These are phyloP conservation scores for Aradophagus sp. DNA, from an alignment of 1,140 invertebrate genomes.

Conservation along the genomic window DNA sequence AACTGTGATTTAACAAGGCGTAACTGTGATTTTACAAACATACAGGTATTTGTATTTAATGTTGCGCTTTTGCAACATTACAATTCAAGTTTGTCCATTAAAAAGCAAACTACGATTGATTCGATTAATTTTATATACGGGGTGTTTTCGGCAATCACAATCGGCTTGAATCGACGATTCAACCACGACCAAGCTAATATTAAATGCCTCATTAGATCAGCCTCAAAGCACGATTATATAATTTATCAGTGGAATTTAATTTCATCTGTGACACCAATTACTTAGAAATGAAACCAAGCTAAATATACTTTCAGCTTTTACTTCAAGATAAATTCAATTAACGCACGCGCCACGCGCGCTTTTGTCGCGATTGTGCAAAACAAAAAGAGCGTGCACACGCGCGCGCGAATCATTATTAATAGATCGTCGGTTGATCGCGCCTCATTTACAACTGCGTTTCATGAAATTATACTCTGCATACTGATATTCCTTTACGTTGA, in stretches of 20 bases:
- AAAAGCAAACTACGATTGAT: no score
- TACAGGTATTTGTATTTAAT: no score
- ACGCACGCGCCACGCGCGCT: slow-evolving; percentile 16
- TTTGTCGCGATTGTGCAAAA: slow-evolving; percentile 28
- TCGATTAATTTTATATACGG: no score
- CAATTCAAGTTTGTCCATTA: no score
- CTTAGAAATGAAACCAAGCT: slow-evolving; percentile 48
- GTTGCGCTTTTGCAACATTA: no score
- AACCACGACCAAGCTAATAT: slow-evolving; percentile 8
- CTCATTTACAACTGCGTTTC: slow-evolving; percentile 18
- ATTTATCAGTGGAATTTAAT: slow-evolving; percentile 54
- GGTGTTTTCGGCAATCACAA: neutral
- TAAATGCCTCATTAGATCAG: slow-evolving; percentile 26
- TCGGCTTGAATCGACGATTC: neutral
- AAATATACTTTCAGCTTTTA: slow-evolving; percentile 53
- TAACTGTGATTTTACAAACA: no score
- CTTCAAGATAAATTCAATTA: slow-evolving; percentile 49
- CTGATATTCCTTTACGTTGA: no score
- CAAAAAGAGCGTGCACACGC: slow-evolving; percentile 5
- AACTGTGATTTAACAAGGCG: no score
- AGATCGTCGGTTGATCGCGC: slow-evolving; percentile 30
- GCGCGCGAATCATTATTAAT: slow-evolving; percentile 23
- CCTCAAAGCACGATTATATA: slow-evolving; percentile 25
- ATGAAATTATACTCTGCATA: slow-evolving; percentile 28
- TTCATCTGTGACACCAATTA: slow-evolving; percentile 54